Percentiles rank a stretch among this genome's conserved stretches.
Evolutionary conservation across 2,113 vertebrate species (phyloP).

Genomic region (Sigmodon hispidus): DNA sequence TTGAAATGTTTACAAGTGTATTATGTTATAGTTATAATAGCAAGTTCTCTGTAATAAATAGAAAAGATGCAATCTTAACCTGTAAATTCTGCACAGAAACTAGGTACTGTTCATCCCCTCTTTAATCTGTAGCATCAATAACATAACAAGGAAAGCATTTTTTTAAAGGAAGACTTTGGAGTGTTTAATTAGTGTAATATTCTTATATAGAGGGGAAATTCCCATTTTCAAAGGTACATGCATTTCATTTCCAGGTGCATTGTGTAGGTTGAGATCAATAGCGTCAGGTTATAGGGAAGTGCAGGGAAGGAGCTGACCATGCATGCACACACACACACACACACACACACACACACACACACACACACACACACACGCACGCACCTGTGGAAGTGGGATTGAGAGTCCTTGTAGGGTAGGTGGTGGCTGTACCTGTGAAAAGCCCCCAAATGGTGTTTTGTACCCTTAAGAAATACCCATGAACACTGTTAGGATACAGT

Average conservation of each 20-base stretch:
- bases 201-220: neutral
- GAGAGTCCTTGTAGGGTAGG: neutral
- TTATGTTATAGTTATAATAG: neutral
- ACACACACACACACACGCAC: neutral
- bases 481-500: neutral
- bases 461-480: neutral
- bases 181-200: neutral
- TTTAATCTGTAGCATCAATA: slow-evolving; percentile 31
- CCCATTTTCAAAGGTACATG: neutral
- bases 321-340: neutral
- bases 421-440: neutral
- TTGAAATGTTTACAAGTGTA: neutral
- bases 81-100: neutral
- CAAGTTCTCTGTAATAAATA: neutral
- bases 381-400: neutral
- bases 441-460: neutral
- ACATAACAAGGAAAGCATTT: neutral
- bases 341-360: too few relatives aligned
- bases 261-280: neutral
- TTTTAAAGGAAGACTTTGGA: slow-evolving; percentile 41
- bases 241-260: neutral
- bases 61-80: neutral
- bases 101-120: neutral
- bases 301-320: neutral
- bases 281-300: neutral